phyloP scores from a whole-genome alignment of 2,888 invertebrate genomes.

The Drosophila macrospina region DNA sequence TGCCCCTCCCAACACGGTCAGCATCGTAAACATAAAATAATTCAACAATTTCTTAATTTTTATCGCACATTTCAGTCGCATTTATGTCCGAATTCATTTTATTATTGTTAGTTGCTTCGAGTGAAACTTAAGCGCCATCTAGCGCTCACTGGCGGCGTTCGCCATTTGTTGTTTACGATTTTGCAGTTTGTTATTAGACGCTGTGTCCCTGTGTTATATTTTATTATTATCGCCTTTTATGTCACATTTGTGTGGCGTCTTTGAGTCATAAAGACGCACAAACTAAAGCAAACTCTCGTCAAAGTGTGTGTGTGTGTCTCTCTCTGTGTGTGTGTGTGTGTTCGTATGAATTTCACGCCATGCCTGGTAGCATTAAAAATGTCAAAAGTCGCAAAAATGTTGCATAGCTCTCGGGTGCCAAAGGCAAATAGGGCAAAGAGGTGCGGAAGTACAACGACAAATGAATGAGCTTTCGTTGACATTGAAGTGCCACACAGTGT shows the following conservation, averaged over 20 bases:
- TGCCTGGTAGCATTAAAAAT: constrained; percentile 80
- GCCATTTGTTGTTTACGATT: constrained; percentile 72
- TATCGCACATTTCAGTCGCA: constrained; percentile 60
- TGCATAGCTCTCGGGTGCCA: constrained; percentile 55
- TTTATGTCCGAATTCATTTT: constrained; percentile 60
- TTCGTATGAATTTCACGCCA: constrained; percentile 70
- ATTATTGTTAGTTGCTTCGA: constrained; percentile 51
- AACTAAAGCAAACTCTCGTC: constrained; percentile 70
- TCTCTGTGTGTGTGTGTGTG: constrained; percentile 21
- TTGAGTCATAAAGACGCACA: constrained; percentile 78
- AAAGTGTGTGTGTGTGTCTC: constrained; percentile 22
- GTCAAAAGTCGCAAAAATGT: constrained; percentile 81
- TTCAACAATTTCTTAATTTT: constrained; percentile 79
- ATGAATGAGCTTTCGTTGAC: constrained; percentile 72
- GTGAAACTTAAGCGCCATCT: constrained; percentile 78
- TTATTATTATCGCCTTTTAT: constrained; percentile 81
- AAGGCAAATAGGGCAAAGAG: constrained; percentile 47
- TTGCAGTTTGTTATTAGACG: constrained; percentile 78
- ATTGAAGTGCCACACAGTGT: constrained; percentile 63
- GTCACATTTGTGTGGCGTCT: constrained; percentile 81
- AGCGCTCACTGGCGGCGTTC: constrained; percentile 45
- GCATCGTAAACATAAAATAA: constrained; percentile 66
- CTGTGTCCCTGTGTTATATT: constrained; percentile 62
- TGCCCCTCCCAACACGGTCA: constrained; percentile 11
- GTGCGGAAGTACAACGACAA: constrained; percentile 57